phyloP scores from a whole-genome alignment of 2,113 vertebrate species.

The Anthoscopus minutus region DNA sequence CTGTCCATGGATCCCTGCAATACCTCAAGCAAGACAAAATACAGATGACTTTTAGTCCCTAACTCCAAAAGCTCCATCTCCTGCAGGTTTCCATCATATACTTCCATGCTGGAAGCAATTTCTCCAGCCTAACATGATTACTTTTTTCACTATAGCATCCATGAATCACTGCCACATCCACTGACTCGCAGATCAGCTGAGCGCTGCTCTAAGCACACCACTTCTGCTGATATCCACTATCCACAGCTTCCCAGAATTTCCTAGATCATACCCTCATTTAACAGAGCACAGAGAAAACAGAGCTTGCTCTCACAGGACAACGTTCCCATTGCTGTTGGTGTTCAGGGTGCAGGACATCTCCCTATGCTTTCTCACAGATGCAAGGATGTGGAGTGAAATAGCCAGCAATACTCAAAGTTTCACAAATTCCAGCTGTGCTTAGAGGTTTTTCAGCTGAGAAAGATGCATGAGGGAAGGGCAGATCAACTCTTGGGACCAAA shows the following conservation, averaged over 20 bases:
- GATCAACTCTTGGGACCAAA: neutral
- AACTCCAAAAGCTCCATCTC: neutral
- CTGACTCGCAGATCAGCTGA: neutral
- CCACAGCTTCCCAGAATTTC: neutral
- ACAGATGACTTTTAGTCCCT: neutral
- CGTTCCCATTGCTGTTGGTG: neutral
- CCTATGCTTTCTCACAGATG: neutral
- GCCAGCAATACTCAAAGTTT: neutral
- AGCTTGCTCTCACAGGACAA: neutral
- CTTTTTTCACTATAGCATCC: neutral
- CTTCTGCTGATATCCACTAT: neutral
- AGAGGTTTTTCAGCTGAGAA: neutral
- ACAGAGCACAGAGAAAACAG: neutral
- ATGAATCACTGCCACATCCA: neutral
- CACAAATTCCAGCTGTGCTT: neutral
- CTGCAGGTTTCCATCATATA: neutral
- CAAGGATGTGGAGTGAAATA: neutral
- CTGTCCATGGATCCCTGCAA: neutral
- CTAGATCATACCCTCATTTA: neutral
- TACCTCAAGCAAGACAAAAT: neutral
- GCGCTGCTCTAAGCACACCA: neutral
- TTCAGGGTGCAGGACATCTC: neutral
- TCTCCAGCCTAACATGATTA: neutral
- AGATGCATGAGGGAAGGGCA: neutral
- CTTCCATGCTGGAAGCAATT: neutral